Evolutionary conservation across 2,888 invertebrate species (phyloP).

Genomic region (Aphrophora alni): DNA sequence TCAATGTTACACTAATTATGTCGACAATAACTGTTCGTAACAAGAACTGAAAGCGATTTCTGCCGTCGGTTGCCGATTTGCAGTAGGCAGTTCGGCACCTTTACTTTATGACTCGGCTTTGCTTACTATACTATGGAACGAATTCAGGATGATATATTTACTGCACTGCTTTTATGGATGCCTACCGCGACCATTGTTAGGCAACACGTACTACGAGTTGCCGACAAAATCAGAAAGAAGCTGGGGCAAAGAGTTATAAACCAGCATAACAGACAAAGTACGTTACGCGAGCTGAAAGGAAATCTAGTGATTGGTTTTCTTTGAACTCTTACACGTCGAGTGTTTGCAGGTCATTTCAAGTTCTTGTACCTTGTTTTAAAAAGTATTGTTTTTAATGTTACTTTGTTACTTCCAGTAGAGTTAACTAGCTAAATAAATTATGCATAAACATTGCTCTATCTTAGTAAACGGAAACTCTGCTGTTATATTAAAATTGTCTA

Average conservation of each 20-base stretch:
- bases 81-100: slow-evolving; percentile 3
- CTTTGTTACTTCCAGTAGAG: background rate
- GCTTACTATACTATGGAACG: background rate
- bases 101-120: background rate
- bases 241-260: too few species aligned
- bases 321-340: background rate
- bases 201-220: background rate
- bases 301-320: background rate
- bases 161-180: background rate
- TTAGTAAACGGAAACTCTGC: too few species aligned
- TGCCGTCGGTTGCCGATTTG: background rate
- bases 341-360: background rate
- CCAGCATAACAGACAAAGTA: too few species aligned
- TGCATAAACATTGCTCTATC: too few species aligned
- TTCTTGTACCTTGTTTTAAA: background rate
- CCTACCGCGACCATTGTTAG: background rate
- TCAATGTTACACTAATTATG: too few species aligned
- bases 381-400: background rate
- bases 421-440: too few species aligned
- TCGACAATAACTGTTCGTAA: too few species aligned
- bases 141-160: background rate
- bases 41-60: too few species aligned
- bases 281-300: background rate
- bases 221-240: background rate
- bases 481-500: too few species aligned